A percentile compares a stretch with the other conserved stretches of the same genome.
phyloP scores from a whole-genome alignment of 2,797 vertebrate genomes.

The Pogonophryne albipinna region DNA sequence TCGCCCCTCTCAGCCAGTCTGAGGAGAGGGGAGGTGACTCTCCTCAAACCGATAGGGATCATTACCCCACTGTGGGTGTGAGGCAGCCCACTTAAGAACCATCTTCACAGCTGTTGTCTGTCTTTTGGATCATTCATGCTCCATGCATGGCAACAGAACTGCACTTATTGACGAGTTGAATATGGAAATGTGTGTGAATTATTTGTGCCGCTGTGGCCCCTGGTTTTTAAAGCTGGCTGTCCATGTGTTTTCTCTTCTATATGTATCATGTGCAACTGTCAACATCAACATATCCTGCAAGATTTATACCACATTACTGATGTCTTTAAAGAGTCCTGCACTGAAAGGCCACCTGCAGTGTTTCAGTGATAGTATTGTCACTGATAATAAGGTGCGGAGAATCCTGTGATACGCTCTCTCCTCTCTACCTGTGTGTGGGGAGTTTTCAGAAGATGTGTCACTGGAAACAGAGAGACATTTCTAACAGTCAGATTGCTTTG shows the following conservation, averaged over 20 bases:
- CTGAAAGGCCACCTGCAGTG: conserved; percentile 3
- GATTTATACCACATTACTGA: not conserved
- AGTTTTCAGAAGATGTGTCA: not conserved
- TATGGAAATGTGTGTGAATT: conserved; percentile 14
- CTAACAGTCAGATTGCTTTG: not conserved
- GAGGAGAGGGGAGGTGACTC: conserved; percentile 21
- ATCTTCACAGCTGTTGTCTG: conserved; percentile 48
- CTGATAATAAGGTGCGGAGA: conserved; percentile 32
- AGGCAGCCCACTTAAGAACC: conserved; percentile 17
- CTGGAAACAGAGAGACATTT: not conserved
- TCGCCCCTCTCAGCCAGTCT: conserved; percentile 28
- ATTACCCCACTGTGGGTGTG: conserved; percentile 19
- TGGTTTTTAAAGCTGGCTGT: not conserved
- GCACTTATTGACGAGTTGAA: not conserved
- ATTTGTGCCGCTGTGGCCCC: not conserved
- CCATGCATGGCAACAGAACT: not conserved
- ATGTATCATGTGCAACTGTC: not conserved
- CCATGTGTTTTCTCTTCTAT: not conserved
- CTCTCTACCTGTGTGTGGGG: not conserved
- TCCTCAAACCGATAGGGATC: conserved; percentile 23
- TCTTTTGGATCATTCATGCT: conserved; percentile 24
- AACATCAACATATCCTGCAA: conserved; percentile 3
- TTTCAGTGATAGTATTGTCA: conserved; percentile 10
- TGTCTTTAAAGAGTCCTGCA: not conserved
- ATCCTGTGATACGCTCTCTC: conserved; percentile 17